Base-by-base conservation (phyloP, 2,797 vertebrate species). In the Anisognathus igniventris region DNA sequence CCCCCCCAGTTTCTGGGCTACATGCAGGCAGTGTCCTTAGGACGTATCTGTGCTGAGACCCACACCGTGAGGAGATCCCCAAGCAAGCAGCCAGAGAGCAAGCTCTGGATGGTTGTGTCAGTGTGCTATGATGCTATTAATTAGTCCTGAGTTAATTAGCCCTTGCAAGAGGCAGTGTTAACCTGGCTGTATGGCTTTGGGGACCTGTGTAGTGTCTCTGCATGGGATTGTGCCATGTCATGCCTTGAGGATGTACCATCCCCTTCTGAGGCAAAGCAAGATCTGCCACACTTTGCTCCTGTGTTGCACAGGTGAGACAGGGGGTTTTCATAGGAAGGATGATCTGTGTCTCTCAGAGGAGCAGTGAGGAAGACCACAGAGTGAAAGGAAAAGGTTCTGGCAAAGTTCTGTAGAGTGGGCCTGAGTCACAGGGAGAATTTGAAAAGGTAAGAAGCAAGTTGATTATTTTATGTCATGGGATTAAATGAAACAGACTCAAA, bases 61-160 rank as follows among this genome's bases (percentile, higher is more conserved):
- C 89, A 77, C 1, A 28, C 77, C n/a, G 45, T 67, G 92, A 92
- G 44, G 67, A 56, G 81, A 66, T 93, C 92, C 67, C 75, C 22
- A 42, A 83, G 81, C 74, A 96, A 85, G 81, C 61, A 92, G 68
- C 39, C 48, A 85, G 44, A 87, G 47, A 94, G 40, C 35, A 86
- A 88, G 75, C 12, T 82, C 78, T 91, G 67, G 72, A 82, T 85
- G 67, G 33, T 65, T 89, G 40, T 93, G 77, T 73, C 80, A 84
- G 70, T 75, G 58, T 88, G 60, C 74, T 70, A 70, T 40, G 84
- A 89, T 82, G 74, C 81, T 94, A 87, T 92, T 95, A 95, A 96
- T 93, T 94, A 95, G 88, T 73, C 86, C 92, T 91, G 77, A 85
- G 88, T 89, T 96, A 95, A 96, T 96, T 94, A 91, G 74, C 66